A percentile compares a stretch with the other conserved stretches of the same genome.
These are phyloP conservation scores for Helicoverpa assulta DNA, from an alignment of 2,888 invertebrate genomes.

Conservation along the genomic window DNA sequence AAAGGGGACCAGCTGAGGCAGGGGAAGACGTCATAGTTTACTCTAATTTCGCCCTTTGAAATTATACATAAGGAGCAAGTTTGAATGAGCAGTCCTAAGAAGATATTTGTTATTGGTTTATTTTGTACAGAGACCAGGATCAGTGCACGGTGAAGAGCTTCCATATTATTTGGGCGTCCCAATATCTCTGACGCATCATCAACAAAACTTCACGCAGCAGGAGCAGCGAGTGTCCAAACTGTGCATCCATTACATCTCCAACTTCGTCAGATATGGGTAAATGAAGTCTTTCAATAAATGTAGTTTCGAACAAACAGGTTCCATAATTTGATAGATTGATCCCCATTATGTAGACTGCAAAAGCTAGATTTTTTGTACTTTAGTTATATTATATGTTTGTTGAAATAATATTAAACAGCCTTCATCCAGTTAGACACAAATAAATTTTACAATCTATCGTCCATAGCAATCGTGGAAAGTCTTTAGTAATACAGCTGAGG, in stretches of 20 bases:
- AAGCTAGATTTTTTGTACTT: no score
- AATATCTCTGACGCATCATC: conserved; percentile 90
- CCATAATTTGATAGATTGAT: no score
- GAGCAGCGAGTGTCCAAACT: conserved; percentile 94
- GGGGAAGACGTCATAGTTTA: no score
- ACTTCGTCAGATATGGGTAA: conserved; percentile 97
- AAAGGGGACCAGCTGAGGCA: not conserved
- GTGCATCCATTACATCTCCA: conserved; percentile 95
- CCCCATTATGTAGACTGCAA: no score
- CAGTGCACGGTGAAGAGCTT: conserved; percentile 96
- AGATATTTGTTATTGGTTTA: not conserved
- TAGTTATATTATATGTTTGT: no score
- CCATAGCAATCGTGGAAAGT: conserved; percentile 6
- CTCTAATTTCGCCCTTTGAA: not conserved
- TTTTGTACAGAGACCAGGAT: conserved; percentile 92
- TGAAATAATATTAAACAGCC: not conserved
- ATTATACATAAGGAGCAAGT: not conserved
- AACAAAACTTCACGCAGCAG: conserved; percentile 94
- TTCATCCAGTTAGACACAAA: conserved; percentile 18
- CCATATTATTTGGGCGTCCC: conserved; percentile 96
- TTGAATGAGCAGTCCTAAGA: not conserved
- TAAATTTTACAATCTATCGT: conserved; percentile 22
- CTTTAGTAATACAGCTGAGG: conserved; percentile 13
- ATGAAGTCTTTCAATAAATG: conserved; percentile 60
- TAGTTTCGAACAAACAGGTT: not conserved